phyloP scores from a whole-genome alignment of 2,113 vertebrate genomes.

The Glaucomys volans region DNA sequence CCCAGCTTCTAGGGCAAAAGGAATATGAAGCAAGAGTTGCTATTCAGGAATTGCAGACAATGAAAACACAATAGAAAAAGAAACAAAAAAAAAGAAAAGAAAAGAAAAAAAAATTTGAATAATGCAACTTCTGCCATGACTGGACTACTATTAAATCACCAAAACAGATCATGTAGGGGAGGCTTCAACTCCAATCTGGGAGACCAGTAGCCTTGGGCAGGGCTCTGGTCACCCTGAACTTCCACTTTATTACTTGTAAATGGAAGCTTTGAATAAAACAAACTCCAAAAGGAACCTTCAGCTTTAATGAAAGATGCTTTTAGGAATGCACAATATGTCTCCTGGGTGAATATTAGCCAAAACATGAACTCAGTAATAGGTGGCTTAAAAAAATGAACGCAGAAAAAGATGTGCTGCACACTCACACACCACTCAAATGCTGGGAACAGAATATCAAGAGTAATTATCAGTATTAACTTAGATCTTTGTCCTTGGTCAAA shows the following conservation, averaged over 20 bases:
- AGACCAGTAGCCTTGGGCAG: neutral
- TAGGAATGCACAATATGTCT: neutral
- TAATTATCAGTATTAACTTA: neutral
- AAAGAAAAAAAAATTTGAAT: neutral
- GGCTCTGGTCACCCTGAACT: neutral
- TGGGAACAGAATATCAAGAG: neutral
- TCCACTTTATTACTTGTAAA: neutral
- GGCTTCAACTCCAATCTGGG: too few species aligned
- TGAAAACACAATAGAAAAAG: neutral
- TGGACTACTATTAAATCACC: neutral
- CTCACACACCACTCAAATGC: neutral
- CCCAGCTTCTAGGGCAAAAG: neutral
- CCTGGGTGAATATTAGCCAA: neutral
- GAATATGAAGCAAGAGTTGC: neutral
- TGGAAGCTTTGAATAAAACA: neutral
- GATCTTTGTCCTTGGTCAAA: neutral
- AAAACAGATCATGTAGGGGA: rapidly evolving
- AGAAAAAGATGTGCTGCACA: neutral
- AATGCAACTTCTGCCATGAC: neutral
- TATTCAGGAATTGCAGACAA: neutral
- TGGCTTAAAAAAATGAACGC: neutral
- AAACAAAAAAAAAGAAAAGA: neutral
- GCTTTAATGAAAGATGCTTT: neutral
- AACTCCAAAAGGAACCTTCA: neutral
- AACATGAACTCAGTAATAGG: neutral